Conservation (phyloP, 2,797 vertebrate species). For the Microchirus variegatus region DNA sequence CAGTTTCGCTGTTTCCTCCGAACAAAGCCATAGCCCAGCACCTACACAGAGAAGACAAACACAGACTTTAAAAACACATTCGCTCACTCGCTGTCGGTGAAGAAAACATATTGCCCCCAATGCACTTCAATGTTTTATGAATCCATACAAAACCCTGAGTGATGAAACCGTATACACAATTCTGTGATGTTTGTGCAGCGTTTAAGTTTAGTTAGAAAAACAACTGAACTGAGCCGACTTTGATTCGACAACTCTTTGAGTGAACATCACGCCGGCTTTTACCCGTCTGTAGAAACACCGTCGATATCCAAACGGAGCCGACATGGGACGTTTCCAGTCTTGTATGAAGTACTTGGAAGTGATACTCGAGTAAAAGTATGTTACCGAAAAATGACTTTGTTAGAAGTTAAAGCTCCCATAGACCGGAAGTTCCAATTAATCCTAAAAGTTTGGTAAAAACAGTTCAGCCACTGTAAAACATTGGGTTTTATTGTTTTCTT, state of each 20-base stretch:
- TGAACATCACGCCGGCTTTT: slow-evolving; percentile 19
- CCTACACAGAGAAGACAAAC: slow-evolving; percentile 72
- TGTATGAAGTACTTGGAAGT: too few relatives aligned
- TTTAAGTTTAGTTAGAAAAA: slow-evolving; percentile 31
- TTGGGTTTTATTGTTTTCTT: too few relatives aligned
- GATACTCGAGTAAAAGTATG: too few relatives aligned
- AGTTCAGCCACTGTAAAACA: too few relatives aligned
- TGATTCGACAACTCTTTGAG: slow-evolving; percentile 4
- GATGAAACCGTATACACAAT: slow-evolving; percentile 6
- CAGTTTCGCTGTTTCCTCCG: slow-evolving; percentile 95
- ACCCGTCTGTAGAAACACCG: slow-evolving; percentile 14
- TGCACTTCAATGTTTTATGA: slow-evolving; percentile 1
- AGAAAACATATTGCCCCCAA: slow-evolving; percentile 18
- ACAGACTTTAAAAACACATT: slow-evolving; percentile 7
- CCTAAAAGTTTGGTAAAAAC: too few relatives aligned
- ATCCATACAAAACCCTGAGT: slow-evolving; percentile 8
- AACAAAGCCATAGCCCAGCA: slow-evolving; percentile 95
- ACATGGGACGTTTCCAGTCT: too few relatives aligned
- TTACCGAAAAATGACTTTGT: too few relatives aligned
- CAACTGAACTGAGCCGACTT: slow-evolving; percentile 5
- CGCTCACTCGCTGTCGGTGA: slow-evolving; percentile 7
- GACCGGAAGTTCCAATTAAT: too few relatives aligned
- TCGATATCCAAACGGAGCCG: too few relatives aligned
- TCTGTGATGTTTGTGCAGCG: not conserved
- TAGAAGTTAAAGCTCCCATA: too few relatives aligned